Base-by-base conservation (phyloP, 1,140 invertebrate genomes). In the Antheraea pernyi region DNA sequence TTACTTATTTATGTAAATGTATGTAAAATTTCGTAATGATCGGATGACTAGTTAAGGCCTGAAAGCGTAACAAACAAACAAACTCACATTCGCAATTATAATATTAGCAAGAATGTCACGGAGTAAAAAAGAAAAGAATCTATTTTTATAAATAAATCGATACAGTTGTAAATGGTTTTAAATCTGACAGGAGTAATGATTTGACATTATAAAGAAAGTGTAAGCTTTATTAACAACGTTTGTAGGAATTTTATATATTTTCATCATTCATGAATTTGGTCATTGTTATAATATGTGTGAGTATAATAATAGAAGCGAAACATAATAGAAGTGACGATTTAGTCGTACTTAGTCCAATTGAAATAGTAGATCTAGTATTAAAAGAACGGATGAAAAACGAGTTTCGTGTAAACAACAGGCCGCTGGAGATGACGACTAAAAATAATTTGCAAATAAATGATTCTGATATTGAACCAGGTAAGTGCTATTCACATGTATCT, bases 301-400 rank as follows among this genome's bases (percentile, higher is more conserved):
- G 0, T 16, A 6, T 13, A 53, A 16, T 53, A 53, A 53, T 53
- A 16, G 5, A 53, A 53, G 46, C 11, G 13, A 16, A n/a, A n/a
- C 46, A 16, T 13, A 53, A 53, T 53, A 42, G 11, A 42, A 42
- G 39, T 42, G 11, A 42, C 11, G 46, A 53, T 13, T 53, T 53
- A 53, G 46, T 53, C 46, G 46, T 16, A 13, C 46, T 53, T 53
- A 72, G 70, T 66, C 79, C 79, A 10, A 48, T 80, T 10, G 78
- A 82, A 66, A 19, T 82, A 7, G 70, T 80, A 22, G 73, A 80
- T 71, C 71, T 81, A 3, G 70, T 81, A 16, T 70, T 74, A 30
- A 58, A 81, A 65, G 79, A 81, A 30, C 67, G 75, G 37, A 77
- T 68, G 30, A 76, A 67, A 67, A 59, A 62, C 30, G 53, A 30